Evolutionary conservation across 2,113 vertebrate genomes (phyloP).

Genomic region (Sorex fumeus): DNA sequence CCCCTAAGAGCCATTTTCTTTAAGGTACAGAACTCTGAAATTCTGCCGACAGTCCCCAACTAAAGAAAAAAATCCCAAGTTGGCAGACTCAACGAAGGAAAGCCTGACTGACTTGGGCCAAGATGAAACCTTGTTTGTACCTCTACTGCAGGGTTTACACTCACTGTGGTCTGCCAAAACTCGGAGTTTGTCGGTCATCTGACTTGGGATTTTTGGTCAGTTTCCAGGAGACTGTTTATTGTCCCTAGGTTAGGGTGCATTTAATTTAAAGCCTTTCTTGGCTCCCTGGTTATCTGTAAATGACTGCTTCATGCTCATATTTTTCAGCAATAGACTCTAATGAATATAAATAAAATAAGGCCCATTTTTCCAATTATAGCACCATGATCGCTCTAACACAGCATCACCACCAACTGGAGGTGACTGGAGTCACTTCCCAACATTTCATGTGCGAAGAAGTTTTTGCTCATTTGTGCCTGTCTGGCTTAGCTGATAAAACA

Average conservation of each 20-base stretch:
- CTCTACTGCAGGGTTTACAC: constrained; percentile 44
- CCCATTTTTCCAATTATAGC: constrained; percentile 71
- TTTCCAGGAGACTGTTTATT: constrained; percentile 66
- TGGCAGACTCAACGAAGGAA: constrained; percentile 21
- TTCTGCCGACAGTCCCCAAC: not conserved
- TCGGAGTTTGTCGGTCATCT: not conserved
- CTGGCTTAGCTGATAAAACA: constrained; percentile 88
- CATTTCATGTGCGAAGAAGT: constrained; percentile 77
- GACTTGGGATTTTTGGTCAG: constrained; percentile 56
- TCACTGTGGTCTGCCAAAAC: not conserved
- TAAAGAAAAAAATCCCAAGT: constrained; percentile 28
- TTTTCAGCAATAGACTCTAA: constrained; percentile 58
- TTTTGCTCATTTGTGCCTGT: constrained; percentile 85
- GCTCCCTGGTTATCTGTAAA: constrained; percentile 65
- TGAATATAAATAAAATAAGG: constrained; percentile 69
- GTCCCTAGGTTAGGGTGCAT: constrained; percentile 28
- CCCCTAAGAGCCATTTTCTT: constrained; percentile 34
- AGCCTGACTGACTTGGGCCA: constrained; percentile 20
- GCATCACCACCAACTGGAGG: constrained; percentile 66
- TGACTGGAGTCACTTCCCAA: constrained; percentile 76
- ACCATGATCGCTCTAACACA: constrained; percentile 41
- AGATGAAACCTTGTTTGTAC: not conserved
- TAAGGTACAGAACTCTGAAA: constrained; percentile 44
- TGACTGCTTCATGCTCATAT: constrained; percentile 41
- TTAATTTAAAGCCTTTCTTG: constrained; percentile 65